Evolutionary conservation across 2,113 vertebrate species (phyloP).

Genomic region (Rallus limicola): DNA sequence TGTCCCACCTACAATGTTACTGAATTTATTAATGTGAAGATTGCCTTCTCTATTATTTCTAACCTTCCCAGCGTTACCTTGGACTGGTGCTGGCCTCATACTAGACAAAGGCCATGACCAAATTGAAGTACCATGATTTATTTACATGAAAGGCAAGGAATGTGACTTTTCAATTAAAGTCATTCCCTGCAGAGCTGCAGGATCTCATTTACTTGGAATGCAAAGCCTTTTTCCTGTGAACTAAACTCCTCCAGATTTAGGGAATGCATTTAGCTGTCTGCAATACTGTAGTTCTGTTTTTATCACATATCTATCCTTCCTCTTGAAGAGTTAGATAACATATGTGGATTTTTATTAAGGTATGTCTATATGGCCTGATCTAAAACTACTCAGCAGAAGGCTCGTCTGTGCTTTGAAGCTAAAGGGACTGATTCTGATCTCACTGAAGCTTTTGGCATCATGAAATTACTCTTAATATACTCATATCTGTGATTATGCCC

Average conservation of each 20-base stretch:
- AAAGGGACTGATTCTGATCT: neutral
- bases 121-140: neutral
- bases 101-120: neutral
- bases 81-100: neutral
- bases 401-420: neutral
- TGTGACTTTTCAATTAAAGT: conserved; percentile 43
- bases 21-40: neutral
- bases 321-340: conserved; percentile 8
- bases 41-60: neutral
- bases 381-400: neutral
- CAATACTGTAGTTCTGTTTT: neutral
- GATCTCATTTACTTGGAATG: conserved; percentile 51
- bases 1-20: neutral
- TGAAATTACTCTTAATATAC: neutral
- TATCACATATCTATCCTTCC: conserved; percentile 10
- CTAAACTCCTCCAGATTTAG: conserved; percentile 9
- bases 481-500: neutral
- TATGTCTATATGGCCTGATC: neutral
- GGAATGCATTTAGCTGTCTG: conserved; percentile 5
- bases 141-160: neutral
- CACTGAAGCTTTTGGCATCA: neutral
- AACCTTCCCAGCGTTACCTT: neutral
- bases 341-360: conserved; percentile 11
- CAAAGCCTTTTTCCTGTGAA: conserved; percentile 6
- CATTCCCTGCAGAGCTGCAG: conserved; percentile 23